Evolutionary conservation across 2,888 invertebrate species (phyloP).

Genomic region (Latheticus oryzae): DNA sequence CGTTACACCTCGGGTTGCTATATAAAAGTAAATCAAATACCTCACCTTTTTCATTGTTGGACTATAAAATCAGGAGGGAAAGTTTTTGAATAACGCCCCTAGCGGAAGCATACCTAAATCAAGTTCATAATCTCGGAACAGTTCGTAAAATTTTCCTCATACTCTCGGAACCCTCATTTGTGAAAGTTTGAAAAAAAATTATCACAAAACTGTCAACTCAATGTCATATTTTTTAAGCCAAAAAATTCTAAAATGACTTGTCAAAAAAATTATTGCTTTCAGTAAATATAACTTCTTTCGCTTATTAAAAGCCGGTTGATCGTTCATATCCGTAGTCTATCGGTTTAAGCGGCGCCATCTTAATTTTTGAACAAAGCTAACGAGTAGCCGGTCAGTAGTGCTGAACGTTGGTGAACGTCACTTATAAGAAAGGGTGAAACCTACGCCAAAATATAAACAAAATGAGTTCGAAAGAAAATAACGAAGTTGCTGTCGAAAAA

Average conservation of each 20-base stretch:
- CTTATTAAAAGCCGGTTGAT: conserved; percentile 58
- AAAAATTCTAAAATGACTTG: conserved; percentile 44
- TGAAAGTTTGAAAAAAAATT: conserved; percentile 63
- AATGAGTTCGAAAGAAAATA: conserved; percentile 88
- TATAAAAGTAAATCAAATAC: too few species aligned
- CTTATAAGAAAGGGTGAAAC: conserved; percentile 55
- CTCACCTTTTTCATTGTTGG: too few species aligned
- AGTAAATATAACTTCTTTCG: conserved; percentile 47
- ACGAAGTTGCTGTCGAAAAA: conserved; percentile 89
- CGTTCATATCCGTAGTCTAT: conserved; percentile 65
- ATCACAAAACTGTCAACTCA: conserved; percentile 35
- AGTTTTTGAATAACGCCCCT: conserved; percentile 56
- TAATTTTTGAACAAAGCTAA: conserved; percentile 83
- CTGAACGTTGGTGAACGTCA: conserved; percentile 72
- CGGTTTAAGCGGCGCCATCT: conserved; percentile 81
- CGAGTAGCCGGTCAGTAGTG: conserved; percentile 77
- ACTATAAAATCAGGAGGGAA: conserved; percentile 45
- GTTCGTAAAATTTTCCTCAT: conserved; percentile 61
- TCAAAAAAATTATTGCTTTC: conserved; percentile 42
- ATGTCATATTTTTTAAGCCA: not conserved
- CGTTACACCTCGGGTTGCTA: too few species aligned
- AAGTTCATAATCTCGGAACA: conserved; percentile 57
- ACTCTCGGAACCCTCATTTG: conserved; percentile 78
- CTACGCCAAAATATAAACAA: conserved; percentile 62
- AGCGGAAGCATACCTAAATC: conserved; percentile 59